These are phyloP conservation scores for Sardinella longiceps DNA, from an alignment of 2,797 vertebrate species.

Conservation along the genomic window DNA sequence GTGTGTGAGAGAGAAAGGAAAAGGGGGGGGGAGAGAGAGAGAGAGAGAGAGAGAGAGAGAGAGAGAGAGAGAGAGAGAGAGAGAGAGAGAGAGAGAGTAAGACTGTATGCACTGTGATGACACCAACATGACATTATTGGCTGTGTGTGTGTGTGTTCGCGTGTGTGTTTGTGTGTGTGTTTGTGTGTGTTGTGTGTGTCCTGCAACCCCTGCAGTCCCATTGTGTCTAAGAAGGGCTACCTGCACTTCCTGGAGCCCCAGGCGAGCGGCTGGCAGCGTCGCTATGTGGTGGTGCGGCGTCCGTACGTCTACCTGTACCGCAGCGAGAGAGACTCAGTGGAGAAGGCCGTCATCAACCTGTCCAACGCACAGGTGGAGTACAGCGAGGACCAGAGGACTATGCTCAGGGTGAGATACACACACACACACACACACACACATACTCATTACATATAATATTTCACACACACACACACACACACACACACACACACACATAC, in stretches of 20 bases:
- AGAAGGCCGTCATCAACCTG: constrained; percentile 95
- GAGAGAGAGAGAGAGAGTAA: too few relatives aligned
- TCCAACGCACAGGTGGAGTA: constrained; percentile 98
- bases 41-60: too few relatives aligned
- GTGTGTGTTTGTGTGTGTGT: not conserved
- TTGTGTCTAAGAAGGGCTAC: constrained; percentile 98
- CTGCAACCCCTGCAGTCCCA: constrained; percentile 78
- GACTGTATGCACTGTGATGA: not conserved
- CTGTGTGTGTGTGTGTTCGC: not conserved
- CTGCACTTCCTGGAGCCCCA: constrained; percentile 97
- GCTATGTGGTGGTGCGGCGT: constrained; percentile 92
- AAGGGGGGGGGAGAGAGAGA: not conserved
- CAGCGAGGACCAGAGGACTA: constrained; percentile 96
- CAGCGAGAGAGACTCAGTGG: constrained; percentile 89
- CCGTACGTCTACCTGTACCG: constrained; percentile 98
- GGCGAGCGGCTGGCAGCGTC: constrained; percentile 94
- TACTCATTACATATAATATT: too few relatives aligned
- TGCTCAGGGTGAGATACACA: constrained; percentile 85
- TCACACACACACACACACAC: not conserved
- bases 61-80: too few relatives aligned
- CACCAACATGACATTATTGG: not conserved
- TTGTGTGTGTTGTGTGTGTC: not conserved
- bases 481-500: not conserved
- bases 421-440: not conserved
- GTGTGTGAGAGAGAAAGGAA: not conserved